These are phyloP conservation scores for Nomada lathburiana DNA, from an alignment of 2,888 invertebrate genomes.

Conservation along the genomic window DNA sequence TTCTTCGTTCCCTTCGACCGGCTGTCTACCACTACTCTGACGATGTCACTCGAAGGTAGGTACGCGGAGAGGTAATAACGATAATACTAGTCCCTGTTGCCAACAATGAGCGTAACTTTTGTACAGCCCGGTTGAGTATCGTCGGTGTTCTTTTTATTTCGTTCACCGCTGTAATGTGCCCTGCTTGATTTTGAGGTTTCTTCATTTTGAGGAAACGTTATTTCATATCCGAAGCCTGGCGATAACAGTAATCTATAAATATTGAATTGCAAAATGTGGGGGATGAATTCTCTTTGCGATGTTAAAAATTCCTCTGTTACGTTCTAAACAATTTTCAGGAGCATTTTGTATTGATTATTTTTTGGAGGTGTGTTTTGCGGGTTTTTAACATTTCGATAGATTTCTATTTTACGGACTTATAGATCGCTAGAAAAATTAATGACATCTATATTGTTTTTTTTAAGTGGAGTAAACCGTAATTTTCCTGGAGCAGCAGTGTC, in stretches of 20 bases:
- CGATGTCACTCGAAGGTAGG: slow-evolving; percentile 31
- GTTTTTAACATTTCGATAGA: too few relatives aligned
- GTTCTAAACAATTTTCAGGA: too few relatives aligned
- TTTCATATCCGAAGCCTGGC: too few relatives aligned
- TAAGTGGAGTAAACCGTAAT: background rate
- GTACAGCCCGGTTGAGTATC: background rate
- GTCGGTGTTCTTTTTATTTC: background rate
- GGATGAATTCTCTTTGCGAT: too few relatives aligned
- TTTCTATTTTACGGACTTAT: too few relatives aligned
- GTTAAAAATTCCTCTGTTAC: too few relatives aligned
- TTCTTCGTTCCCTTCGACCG: slow-evolving; percentile 62
- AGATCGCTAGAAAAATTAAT: background rate
- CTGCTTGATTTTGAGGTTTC: background rate
- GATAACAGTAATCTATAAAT: too few relatives aligned
- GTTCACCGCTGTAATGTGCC: too few relatives aligned
- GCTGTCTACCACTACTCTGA: slow-evolving; percentile 17
- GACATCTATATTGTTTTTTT: background rate
- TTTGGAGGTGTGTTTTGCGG: too few relatives aligned
- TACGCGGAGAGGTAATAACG: slow-evolving; percentile 60
- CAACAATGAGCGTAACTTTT: slow-evolving; percentile 25
- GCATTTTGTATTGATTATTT: too few relatives aligned
- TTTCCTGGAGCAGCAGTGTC: slow-evolving; percentile 1
- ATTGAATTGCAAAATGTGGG: too few relatives aligned
- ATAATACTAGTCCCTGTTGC: slow-evolving; percentile 49
- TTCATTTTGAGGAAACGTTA: background rate